A percentile compares a stretch with the other conserved stretches of the same genome.
These are phyloP conservation scores for Trileptium ribeirensis DNA, from an alignment of 2,888 invertebrate species.

Conservation along the genomic window DNA sequence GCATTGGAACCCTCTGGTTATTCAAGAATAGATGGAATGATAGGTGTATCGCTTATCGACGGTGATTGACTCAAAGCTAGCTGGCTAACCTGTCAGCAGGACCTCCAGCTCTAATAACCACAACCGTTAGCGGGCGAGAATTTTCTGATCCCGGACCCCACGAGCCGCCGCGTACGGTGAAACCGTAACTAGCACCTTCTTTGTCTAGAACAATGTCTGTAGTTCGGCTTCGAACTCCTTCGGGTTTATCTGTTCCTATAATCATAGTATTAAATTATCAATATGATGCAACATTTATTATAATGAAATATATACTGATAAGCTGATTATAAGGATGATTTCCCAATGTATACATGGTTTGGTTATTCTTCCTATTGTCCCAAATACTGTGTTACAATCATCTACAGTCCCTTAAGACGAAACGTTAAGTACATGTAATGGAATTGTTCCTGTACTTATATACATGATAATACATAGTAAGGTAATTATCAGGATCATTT, in stretches of 20 bases:
- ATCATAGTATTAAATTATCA: not conserved
- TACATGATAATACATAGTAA: too few species aligned
- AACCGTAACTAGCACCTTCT: slow-evolving; percentile 74
- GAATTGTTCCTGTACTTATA: too few species aligned
- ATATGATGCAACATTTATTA: too few species aligned
- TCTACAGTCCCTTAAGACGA: not conserved
- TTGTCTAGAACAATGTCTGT: slow-evolving; percentile 69
- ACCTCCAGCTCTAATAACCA: slow-evolving; percentile 77
- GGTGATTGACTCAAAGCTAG: too few species aligned
- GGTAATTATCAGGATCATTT: too few species aligned
- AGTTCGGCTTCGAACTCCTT: slow-evolving; percentile 35
- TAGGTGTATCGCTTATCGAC: too few species aligned
- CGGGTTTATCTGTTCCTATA: slow-evolving; percentile 23
- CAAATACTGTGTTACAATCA: not conserved
- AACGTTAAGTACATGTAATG: not conserved
- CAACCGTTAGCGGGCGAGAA: slow-evolving; percentile 71
- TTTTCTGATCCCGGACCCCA: slow-evolving; percentile 57
- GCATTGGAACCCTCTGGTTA: too few species aligned
- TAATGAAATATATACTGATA: too few species aligned
- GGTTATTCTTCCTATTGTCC: not conserved
- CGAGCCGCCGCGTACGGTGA: slow-evolving; percentile 75
- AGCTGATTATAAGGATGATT: too few species aligned
- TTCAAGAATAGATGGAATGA: too few species aligned
- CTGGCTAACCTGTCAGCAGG: slow-evolving; percentile 70
- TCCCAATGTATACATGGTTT: not conserved